These are phyloP conservation scores for Aspiorhynchus laticeps DNA, from an alignment of 2,113 vertebrate genomes.

Conservation along the genomic window DNA sequence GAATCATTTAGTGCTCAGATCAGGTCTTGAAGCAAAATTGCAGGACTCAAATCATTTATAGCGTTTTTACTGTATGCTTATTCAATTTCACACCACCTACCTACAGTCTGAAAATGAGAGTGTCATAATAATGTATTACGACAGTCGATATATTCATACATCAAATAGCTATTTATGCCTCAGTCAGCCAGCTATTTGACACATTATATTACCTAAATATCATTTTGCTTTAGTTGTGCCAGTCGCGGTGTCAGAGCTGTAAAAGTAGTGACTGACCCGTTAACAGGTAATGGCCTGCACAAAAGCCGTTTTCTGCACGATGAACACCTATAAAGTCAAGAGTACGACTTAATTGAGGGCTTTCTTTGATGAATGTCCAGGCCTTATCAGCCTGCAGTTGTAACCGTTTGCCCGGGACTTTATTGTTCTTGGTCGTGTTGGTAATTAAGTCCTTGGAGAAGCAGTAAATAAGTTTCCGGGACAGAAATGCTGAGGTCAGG, in stretches of 20 bases:
- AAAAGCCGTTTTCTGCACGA: slow-evolving; percentile 48
- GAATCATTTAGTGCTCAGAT: neutral
- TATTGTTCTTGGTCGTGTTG: slow-evolving; percentile 55
- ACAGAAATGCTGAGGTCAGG: slow-evolving; percentile 37
- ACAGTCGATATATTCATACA: slow-evolving; percentile 18
- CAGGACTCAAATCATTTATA: neutral
- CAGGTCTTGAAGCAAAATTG: neutral
- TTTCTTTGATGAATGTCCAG: slow-evolving; percentile 50
- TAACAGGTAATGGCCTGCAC: slow-evolving; percentile 49
- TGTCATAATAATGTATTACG: slow-evolving; percentile 30
- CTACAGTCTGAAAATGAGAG: slow-evolving; percentile 9
- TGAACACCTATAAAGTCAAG: slow-evolving; percentile 50
- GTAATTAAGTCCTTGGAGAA: slow-evolving; percentile 55
- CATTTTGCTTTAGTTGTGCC: slow-evolving; percentile 34
- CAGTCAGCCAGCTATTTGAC: slow-evolving; percentile 11
- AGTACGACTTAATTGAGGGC: slow-evolving; percentile 44
- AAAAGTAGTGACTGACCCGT: slow-evolving; percentile 48
- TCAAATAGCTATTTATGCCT: slow-evolving; percentile 12
- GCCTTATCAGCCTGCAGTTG: slow-evolving; percentile 32
- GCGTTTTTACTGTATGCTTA: slow-evolving; percentile 20
- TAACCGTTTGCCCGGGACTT: slow-evolving; percentile 53
- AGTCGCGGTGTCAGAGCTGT: slow-evolving; percentile 10
- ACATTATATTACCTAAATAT: slow-evolving; percentile 25
- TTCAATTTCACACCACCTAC: slow-evolving; percentile 12
- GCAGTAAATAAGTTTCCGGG: slow-evolving; percentile 55